Percentiles rank a stretch among this genome's conserved stretches.
phyloP scores from a whole-genome alignment of 2,113 vertebrate genomes.

The Nothoprocta perdicaria region DNA sequence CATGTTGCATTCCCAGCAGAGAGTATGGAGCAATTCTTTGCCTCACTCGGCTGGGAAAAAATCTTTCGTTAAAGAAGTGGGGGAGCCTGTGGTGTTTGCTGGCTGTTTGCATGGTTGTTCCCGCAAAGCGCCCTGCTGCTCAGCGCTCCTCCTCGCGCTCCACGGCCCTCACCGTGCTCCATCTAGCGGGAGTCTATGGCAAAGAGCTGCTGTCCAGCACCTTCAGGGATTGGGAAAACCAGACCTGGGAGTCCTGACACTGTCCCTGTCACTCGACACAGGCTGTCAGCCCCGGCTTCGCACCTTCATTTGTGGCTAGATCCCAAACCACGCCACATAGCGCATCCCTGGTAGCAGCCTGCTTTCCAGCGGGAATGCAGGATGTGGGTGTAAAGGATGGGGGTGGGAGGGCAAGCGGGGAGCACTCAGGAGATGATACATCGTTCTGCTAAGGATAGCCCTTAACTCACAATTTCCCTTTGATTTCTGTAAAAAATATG shows the following conservation, averaged over 20 bases:
- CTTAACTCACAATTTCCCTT: background rate
- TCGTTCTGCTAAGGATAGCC: background rate
- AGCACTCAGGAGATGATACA: background rate
- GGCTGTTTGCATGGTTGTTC: background rate
- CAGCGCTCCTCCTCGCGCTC: too few species aligned
- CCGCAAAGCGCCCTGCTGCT: background rate
- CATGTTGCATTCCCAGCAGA: background rate
- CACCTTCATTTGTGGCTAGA: background rate
- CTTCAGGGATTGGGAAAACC: too few species aligned
- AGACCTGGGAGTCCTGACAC: too few species aligned
- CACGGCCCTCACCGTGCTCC: background rate
- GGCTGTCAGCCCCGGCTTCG: background rate
- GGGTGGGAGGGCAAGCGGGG: background rate
- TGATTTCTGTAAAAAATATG: background rate
- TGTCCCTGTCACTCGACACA: accelerated
- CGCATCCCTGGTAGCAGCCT: too few species aligned
- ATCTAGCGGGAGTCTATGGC: constrained; percentile 9
- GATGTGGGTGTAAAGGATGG: too few species aligned
- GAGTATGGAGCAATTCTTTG: background rate
- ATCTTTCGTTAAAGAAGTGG: background rate
- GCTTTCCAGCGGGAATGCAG: background rate
- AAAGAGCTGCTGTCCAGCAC: background rate
- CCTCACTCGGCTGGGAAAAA: background rate
- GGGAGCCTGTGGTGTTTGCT: accelerated
- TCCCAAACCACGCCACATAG: background rate